Percentiles rank a stretch among this genome's conserved stretches.
Conservation (phyloP, 1,140 invertebrate species). For the Drosophila sturtevanti region DNA sequence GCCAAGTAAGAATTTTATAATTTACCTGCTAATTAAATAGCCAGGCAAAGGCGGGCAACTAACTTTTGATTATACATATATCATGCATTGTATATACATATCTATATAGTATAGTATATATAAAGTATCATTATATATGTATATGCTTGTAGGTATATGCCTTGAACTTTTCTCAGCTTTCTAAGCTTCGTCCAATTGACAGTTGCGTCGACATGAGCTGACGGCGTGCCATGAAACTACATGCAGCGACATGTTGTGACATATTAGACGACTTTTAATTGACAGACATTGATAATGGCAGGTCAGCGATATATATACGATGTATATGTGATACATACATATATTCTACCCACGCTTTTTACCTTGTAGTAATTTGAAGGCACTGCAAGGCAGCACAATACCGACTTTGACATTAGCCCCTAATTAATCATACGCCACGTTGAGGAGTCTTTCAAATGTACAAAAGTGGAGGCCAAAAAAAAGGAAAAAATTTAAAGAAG, state of each 20-base stretch:
- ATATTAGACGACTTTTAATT: conserved; percentile 59
- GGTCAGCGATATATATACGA: conserved; percentile 34
- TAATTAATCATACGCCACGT: conserved; percentile 59
- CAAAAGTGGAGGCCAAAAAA: too few species aligned
- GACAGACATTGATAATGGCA: conserved; percentile 69
- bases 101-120: too few species aligned
- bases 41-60: conserved; percentile 45
- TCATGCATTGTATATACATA: conserved; percentile 15
- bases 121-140: too few species aligned
- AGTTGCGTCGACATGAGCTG: conserved; percentile 59
- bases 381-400: conserved; percentile 35
- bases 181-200: conserved; percentile 41
- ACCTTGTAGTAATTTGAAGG: not conserved
- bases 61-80: conserved; percentile 48
- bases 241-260: conserved; percentile 54
- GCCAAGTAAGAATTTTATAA: conserved; percentile 52
- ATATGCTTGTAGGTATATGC: conserved; percentile 9
- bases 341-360: conserved; percentile 51
- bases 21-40: conserved; percentile 63
- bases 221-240: conserved; percentile 58
- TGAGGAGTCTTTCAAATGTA: too few species aligned
- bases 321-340: too few species aligned
- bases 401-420: conserved; percentile 55
- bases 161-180: conserved; percentile 31
- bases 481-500: too few species aligned